A percentile compares a stretch with the other conserved stretches of the same genome.
phyloP scores from a whole-genome alignment of 1,140 invertebrate genomes.

The Myzus persicae region DNA sequence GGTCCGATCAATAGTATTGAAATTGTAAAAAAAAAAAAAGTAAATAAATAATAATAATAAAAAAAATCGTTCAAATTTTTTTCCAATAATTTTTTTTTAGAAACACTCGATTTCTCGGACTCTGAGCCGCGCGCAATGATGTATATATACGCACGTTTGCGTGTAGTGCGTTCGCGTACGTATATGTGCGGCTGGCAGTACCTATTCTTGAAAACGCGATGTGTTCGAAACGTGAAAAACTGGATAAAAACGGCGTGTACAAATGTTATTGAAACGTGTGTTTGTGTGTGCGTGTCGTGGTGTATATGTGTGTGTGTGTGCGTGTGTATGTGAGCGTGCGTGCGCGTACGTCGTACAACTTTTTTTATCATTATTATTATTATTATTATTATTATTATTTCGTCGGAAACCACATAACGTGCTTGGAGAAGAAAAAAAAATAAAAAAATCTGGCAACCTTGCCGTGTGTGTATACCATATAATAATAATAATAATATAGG shows the following conservation, averaged over 20 bases:
- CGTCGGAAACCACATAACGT: constrained; percentile 54
- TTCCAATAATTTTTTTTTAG: constrained; percentile 22
- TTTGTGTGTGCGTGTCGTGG: not conserved
- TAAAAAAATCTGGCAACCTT: constrained; percentile 57
- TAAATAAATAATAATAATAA: not conserved
- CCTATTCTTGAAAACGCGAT: constrained; percentile 28
- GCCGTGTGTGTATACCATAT: not conserved
- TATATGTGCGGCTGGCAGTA: not conserved
- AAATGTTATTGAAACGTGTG: constrained; percentile 21
- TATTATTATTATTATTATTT: constrained; percentile 56
- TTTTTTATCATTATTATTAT: constrained; percentile 30
- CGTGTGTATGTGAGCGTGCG: not conserved
- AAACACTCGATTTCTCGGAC: constrained; percentile 33
- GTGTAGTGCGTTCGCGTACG: not conserved
- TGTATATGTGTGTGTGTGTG: not conserved
- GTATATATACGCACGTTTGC: not conserved
- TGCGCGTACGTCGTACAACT: constrained; percentile 43
- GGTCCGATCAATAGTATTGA: constrained; percentile 25
- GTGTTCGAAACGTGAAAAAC: constrained; percentile 37
- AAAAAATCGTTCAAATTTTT: constrained; percentile 46
- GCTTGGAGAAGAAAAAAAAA: constrained; percentile 41
- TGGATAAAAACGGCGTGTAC: constrained; percentile 39
- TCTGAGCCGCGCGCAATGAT: not conserved
- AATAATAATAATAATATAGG: constrained; percentile 5
- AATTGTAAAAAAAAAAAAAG: constrained; percentile 40